Conservation (phyloP, 2,888 invertebrate genomes). For the Hemistola chrysoprasaria region DNA sequence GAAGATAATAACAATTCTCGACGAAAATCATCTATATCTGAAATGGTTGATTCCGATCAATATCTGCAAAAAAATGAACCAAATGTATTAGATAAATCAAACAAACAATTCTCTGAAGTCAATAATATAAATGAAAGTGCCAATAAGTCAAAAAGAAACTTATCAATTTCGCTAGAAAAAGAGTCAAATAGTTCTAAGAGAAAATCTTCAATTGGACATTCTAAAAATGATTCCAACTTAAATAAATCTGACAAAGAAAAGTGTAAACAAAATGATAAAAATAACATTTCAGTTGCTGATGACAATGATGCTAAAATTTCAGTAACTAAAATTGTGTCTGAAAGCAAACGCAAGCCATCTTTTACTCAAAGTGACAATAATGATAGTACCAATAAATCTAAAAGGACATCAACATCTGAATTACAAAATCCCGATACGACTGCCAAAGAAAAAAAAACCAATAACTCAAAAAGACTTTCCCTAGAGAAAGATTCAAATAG, state of each 20-base stretch:
- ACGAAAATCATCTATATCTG: slow-evolving; percentile 8
- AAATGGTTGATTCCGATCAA: no score
- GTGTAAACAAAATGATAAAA: slow-evolving; percentile 12
- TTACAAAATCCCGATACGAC: no score
- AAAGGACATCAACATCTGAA: slow-evolving; percentile 35
- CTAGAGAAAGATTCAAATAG: slow-evolving; percentile 26
- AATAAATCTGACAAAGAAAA: slow-evolving; percentile 14
- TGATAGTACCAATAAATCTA: slow-evolving; percentile 36
- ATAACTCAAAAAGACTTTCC: slow-evolving; percentile 30
- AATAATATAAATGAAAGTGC: not conserved
- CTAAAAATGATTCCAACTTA: slow-evolving; percentile 11
- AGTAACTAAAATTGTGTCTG: slow-evolving; percentile 8
- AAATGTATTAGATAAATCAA: slow-evolving; percentile 17
- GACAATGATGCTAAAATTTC: slow-evolving; percentile 25
- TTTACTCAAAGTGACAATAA: slow-evolving; percentile 15
- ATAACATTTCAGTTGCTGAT: slow-evolving; percentile 5
- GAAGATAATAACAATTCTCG: slow-evolving; percentile 17
- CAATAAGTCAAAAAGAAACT: slow-evolving; percentile 31
- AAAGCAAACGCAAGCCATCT: slow-evolving; percentile 19
- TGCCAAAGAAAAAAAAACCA: no score
- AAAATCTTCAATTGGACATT: slow-evolving; percentile 9
- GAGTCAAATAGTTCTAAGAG: slow-evolving; percentile 27
- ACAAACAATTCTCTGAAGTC: no score
- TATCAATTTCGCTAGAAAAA: slow-evolving; percentile 25
- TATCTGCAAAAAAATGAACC: slow-evolving; percentile 12